Evolutionary conservation across 2,797 vertebrate genomes (phyloP).

Genomic region (Ptychadena robeensis): DNA sequence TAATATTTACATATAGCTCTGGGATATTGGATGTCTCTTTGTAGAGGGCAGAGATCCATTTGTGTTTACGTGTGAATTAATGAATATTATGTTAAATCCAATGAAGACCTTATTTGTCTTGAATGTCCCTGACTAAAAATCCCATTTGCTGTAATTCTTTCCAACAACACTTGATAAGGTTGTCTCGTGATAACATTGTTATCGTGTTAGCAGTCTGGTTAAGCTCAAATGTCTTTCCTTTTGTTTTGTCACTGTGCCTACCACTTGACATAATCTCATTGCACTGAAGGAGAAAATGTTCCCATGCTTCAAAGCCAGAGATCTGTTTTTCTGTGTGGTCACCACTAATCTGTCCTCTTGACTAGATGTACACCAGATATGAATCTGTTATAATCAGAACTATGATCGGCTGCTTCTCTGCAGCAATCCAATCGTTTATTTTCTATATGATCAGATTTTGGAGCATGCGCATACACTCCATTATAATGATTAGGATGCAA

Average conservation of each 20-base stretch:
- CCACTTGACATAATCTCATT: conserved; percentile 11
- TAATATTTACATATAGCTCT: no score
- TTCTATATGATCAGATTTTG: no score
- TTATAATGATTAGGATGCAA: no score
- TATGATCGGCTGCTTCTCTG: not conserved
- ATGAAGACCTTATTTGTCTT: not conserved
- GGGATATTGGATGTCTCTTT: no score
- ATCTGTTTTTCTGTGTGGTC: not conserved
- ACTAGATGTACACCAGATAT: not conserved
- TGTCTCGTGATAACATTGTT: conserved; percentile 15
- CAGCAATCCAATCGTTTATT: no score
- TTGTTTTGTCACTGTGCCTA: conserved; percentile 23
- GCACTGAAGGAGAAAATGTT: conserved; percentile 7
- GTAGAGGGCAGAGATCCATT: no score
- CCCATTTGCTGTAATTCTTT: not conserved
- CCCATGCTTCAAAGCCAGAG: not conserved
- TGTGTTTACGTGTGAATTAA: not conserved
- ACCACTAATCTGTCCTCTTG: not conserved
- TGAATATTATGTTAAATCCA: not conserved
- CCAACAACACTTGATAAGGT: not conserved
- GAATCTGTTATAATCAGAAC: not conserved
- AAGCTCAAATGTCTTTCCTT: conserved; percentile 23
- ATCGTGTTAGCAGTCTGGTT: conserved; percentile 17
- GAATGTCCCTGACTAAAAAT: not conserved
- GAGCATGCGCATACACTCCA: no score